A percentile compares a stretch with the other conserved stretches of the same genome.
Evolutionary conservation across 2,113 vertebrate species (phyloP).

Genomic region (Oplegnathus fasciatus): DNA sequence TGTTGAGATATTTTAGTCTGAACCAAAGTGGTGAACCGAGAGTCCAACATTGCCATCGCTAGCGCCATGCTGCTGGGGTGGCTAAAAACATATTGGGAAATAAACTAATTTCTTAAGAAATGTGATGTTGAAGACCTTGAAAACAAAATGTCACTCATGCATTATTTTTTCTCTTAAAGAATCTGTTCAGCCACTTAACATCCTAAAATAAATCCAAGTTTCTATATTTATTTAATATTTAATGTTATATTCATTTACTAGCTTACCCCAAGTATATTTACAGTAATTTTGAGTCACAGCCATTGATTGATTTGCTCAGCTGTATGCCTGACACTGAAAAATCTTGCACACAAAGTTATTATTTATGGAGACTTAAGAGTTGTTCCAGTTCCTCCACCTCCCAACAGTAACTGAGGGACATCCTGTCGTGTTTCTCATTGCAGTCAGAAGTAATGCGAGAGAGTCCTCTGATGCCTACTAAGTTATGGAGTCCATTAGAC

Average conservation of each 20-base stretch:
- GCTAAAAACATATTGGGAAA: background rate
- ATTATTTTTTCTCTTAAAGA: background rate
- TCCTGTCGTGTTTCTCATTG: background rate
- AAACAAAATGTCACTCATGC: background rate
- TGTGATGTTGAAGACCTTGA: no score
- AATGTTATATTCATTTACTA: background rate
- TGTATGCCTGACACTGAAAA: background rate
- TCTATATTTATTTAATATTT: background rate
- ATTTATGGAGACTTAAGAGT: background rate
- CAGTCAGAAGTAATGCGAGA: background rate
- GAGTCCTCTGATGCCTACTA: background rate
- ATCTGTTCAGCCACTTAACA: background rate
- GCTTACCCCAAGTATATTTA: background rate
- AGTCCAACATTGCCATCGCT: background rate
- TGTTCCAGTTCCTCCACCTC: background rate
- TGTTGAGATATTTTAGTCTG: background rate
- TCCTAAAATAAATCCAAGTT: background rate
- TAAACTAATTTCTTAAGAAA: background rate
- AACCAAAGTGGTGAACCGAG: background rate
- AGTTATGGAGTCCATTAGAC: background rate
- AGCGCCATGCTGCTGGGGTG: no score
- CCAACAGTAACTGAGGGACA: background rate
- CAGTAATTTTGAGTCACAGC: background rate
- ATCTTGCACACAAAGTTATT: background rate
- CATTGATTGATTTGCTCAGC: no score